phyloP scores from a whole-genome alignment of 1,140 invertebrate species.

The Cephus cinctus region DNA sequence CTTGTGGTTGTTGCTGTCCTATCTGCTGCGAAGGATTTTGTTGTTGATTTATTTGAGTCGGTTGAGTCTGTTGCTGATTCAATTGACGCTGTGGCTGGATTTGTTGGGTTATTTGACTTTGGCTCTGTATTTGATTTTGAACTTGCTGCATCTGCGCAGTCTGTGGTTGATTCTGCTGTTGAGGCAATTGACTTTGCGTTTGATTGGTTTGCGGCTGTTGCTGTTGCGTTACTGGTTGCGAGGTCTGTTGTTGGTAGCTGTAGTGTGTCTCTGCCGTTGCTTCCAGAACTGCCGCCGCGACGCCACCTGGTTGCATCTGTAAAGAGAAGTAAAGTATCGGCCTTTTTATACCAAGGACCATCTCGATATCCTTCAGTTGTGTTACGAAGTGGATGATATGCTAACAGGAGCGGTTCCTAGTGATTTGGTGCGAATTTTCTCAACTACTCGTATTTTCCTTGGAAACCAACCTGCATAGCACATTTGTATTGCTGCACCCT shows the following conservation, averaged over 20 bases:
- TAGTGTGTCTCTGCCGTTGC: conserved; percentile 48
- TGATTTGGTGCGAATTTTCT: no score
- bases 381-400: no score
- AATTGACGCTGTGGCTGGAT: conserved; percentile 55
- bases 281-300: conserved; percentile 47
- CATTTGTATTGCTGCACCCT: conserved; percentile 57
- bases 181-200: conserved; percentile 46
- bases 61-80: conserved; percentile 32
- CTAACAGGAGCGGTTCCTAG: no score
- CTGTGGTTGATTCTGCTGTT: conserved; percentile 34
- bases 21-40: conserved; percentile 26
- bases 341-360: no score
- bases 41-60: conserved; percentile 36
- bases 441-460: no score
- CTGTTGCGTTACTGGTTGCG: conserved; percentile 43
- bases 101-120: conserved; percentile 54
- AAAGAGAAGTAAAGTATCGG: no score
- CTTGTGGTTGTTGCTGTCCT: conserved; percentile 17
- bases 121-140: conserved; percentile 49
- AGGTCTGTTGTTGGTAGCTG: conserved; percentile 51
- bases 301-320: conserved; percentile 51
- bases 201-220: conserved; percentile 33
- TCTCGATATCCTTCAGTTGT: no score
- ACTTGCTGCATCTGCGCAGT: conserved; percentile 50
- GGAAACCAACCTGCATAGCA: conserved; percentile 55